Evolutionary conservation across 2,113 vertebrate species (phyloP).

Genomic region (Hymenochirus boettgeri): DNA sequence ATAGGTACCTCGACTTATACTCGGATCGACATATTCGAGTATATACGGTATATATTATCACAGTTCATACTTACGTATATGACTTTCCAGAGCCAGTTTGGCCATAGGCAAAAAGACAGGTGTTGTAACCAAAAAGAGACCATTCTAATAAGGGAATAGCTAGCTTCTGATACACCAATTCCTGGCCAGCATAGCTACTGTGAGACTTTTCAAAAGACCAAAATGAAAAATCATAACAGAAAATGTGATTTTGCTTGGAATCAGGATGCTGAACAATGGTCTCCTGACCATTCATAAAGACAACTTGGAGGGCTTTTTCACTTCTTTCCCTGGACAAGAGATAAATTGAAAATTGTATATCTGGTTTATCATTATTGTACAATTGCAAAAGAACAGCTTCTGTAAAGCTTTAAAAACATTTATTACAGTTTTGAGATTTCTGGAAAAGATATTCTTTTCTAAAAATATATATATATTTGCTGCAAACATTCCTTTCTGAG

Average conservation of each 20-base stretch:
- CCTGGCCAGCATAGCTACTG: conserved; percentile 72
- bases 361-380: too few relatives aligned
- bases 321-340: conserved; percentile 70
- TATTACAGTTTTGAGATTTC: neutral
- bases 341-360: conserved; percentile 20
- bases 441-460: too few relatives aligned
- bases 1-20: too few relatives aligned
- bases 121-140: conserved; percentile 89
- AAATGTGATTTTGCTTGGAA: conserved; percentile 74
- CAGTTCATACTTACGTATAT: conserved; percentile 76
- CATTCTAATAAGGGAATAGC: conserved; percentile 78
- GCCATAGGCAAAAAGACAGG: conserved; percentile 92
- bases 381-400: too few relatives aligned
- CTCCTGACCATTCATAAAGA: conserved; percentile 76
- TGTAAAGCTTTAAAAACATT: too few relatives aligned
- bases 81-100: conserved; percentile 97
- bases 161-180: conserved; percentile 71
- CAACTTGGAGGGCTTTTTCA: conserved; percentile 67
- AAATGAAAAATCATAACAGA: conserved; percentile 81
- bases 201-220: conserved; percentile 78
- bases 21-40: too few relatives aligned
- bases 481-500: too few relatives aligned
- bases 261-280: conserved; percentile 72
- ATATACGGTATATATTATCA: neutral
- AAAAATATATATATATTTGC: too few relatives aligned